Base-by-base conservation (phyloP, 2,797 vertebrate genomes). In the Chiroxiphia lanceolata region DNA sequence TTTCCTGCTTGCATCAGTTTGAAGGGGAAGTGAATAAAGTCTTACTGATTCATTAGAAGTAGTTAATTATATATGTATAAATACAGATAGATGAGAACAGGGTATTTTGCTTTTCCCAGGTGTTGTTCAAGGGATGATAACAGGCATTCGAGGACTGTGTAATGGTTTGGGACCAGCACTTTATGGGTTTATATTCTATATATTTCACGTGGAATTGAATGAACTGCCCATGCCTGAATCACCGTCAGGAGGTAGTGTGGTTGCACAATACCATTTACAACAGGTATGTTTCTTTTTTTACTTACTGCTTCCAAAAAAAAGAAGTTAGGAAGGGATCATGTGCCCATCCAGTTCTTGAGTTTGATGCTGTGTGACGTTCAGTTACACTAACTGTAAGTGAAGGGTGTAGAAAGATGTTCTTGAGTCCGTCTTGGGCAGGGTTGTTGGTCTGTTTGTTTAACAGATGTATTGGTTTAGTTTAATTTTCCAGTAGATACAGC, bases 151-250 rank as follows among this genome's bases (percentile, higher is more conserved):
- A 60, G 98, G 98, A 16, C 86, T 99, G 33, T 99, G 98, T 93
- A 99, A 98, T 63, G 98, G 98, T 64, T 97, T 98, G 92, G 98
- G 98, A 76, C 98, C 98, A 22, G 98, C 98, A 5, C 98, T 99
- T 29, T 99, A 99, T 90, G 98, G 98, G 18, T 99, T 99, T 94
- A 99, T 99, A 97, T 99, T 99, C 97, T 99, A 98, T 91, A 99
- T 99, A 82, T 99, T 99, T 94, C 98, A 99, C 0, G 98, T 99
- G 71, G 98, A 99, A 94, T 94, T 99, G 88, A 98, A 98, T 83
- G 98, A 98, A 88, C 94, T 98, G 88, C 98, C 98, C 44, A 98
- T 98, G 83, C 93, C 98, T 22, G 97, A 98, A 44, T 94, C 98
- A 3, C 91, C 98, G 3, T 15, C 97, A 42, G 98, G 97, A 85